Conservation (phyloP, 2,113 vertebrate genomes). For the Trogon melanurus region DNA sequence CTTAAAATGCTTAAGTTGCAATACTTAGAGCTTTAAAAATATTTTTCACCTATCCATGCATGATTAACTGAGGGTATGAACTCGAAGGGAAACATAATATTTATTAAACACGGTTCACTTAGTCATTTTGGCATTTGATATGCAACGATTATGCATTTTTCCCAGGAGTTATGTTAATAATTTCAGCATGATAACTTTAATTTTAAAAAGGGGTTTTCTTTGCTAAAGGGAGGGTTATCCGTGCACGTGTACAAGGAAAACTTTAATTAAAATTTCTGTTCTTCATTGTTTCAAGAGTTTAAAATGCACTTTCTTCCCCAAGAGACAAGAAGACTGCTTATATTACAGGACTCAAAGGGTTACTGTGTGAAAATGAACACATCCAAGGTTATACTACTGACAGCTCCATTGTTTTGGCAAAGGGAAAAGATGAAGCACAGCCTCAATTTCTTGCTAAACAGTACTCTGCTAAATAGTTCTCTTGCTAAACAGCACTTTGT, state of each 20-base stretch:
- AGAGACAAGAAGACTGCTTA: neutral
- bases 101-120: conserved; percentile 42
- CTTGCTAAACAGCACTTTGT: neutral
- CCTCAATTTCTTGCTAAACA: conserved; percentile 19
- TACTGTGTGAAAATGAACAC: conserved; percentile 12
- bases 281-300: conserved; percentile 10
- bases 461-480: neutral
- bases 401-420: neutral
- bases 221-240: neutral
- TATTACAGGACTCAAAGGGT: neutral
- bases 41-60: neutral
- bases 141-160: conserved; percentile 42
- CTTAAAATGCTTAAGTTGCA: neutral
- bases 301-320: neutral
- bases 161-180: conserved; percentile 46
- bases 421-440: conserved; percentile 10
- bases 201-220: conserved; percentile 2
- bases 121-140: conserved; percentile 43
- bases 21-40: neutral
- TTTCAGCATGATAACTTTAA: conserved; percentile 38
- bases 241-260: neutral
- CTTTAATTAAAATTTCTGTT: conserved; percentile 24
- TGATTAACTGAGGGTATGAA: conserved; percentile 25
- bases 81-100: conserved; percentile 2
- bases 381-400: neutral